phyloP scores from a whole-genome alignment of 2,797 vertebrate species.

The Passerculus sandwichensis region DNA sequence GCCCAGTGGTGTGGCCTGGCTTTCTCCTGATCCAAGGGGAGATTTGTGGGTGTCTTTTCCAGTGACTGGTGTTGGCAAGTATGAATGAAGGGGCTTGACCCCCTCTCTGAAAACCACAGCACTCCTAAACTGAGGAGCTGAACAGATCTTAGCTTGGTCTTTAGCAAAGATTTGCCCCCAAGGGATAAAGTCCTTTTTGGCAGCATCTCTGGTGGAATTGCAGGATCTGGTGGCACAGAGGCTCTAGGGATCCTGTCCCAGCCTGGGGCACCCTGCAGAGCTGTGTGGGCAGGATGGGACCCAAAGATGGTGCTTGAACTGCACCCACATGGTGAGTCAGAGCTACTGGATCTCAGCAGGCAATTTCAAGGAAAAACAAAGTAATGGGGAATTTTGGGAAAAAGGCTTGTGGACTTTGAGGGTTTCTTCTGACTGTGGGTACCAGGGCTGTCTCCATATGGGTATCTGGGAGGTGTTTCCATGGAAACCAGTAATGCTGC shows the following conservation, averaged over 20 bases:
- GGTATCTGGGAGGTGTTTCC: not conserved
- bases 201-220: not conserved
- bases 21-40: not conserved
- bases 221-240: not conserved
- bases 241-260: not conserved
- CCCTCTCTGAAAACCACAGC: not conserved
- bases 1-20: not conserved
- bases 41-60: not conserved
- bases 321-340: not conserved
- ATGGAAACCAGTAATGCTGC: not conserved
- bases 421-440: not conserved
- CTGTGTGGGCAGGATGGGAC: not conserved
- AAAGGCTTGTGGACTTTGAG: not conserved
- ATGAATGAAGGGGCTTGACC: not conserved
- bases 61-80: not conserved
- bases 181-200: not conserved
- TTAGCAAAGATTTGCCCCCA: not conserved
- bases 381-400: not conserved
- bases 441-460: not conserved
- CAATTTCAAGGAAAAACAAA: not conserved
- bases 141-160: not conserved
- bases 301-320: not conserved
- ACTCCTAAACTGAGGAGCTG: not conserved
- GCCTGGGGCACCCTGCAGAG: accelerated
- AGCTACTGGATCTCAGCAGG: not conserved